Evolutionary conservation across 2,888 invertebrate species (phyloP).

Genomic region (Troilus luridus): DNA sequence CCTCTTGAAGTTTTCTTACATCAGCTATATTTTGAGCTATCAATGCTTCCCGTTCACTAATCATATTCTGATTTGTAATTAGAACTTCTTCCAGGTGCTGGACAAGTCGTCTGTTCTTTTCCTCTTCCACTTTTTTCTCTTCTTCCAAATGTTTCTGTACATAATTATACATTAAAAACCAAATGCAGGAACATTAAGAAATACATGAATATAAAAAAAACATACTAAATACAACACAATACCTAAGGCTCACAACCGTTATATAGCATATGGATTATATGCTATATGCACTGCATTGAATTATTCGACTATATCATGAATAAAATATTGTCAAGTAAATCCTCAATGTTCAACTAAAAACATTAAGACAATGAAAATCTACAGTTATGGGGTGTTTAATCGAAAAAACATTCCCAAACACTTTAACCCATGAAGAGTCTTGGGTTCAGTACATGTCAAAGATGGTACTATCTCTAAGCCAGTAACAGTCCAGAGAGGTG

Average conservation of each 20-base stretch:
- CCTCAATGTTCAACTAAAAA: background rate
- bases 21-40: slow-evolving; percentile 65
- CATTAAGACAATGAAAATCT: too few species aligned
- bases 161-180: background rate
- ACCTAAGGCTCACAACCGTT: background rate
- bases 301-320: background rate
- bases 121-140: slow-evolving; percentile 64
- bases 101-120: slow-evolving; percentile 65
- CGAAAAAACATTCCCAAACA: too few species aligned
- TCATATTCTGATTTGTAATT: slow-evolving; percentile 64
- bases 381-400: too few species aligned
- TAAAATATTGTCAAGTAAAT: background rate
- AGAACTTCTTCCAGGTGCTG: slow-evolving; percentile 65
- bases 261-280: background rate
- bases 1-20: slow-evolving; percentile 66
- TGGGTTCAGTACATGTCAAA: too few species aligned
- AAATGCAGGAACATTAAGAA: background rate
- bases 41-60: slow-evolving; percentile 65
- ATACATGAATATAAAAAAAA: background rate
- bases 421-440: too few species aligned
- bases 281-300: too few species aligned
- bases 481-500: too few species aligned
- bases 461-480: too few species aligned
- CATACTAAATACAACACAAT: background rate
- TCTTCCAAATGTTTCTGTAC: slow-evolving; percentile 65